phyloP scores from a whole-genome alignment of 2,888 invertebrate genomes.

The Corbicula japonica region DNA sequence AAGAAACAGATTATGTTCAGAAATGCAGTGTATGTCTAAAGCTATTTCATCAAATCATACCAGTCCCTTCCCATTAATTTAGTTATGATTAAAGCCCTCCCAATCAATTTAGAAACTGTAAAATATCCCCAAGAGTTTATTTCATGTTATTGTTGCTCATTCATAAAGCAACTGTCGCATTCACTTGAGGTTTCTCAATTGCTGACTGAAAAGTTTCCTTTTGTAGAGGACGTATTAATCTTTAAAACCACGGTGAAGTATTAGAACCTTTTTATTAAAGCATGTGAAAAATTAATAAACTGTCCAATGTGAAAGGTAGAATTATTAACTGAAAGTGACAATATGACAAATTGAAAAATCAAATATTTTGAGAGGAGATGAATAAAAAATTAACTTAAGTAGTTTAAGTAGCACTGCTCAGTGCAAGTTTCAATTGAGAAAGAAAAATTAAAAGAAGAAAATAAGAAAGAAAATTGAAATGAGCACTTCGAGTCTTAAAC shows the following conservation, averaged over 20 bases:
- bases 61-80: too few species aligned
- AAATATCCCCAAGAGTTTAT: conserved; percentile 21
- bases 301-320: conserved; percentile 36
- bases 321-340: conserved; percentile 35
- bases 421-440: too few species aligned
- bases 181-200: conserved; percentile 16
- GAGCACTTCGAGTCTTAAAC: conserved; percentile 18
- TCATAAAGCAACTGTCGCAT: conserved; percentile 23
- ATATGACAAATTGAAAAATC: conserved; percentile 26
- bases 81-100: too few species aligned
- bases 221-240: conserved; percentile 21
- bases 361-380: conserved; percentile 26
- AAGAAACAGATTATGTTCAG: too few species aligned
- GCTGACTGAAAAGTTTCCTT: conserved; percentile 15
- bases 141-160: conserved; percentile 14
- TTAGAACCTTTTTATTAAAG: conserved; percentile 39
- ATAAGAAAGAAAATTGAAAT: conserved; percentile 40
- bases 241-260: conserved; percentile 17
- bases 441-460: too few species aligned
- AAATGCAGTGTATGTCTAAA: too few species aligned
- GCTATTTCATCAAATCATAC: too few species aligned
- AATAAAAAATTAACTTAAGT: conserved; percentile 36
- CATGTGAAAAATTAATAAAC: conserved; percentile 68
- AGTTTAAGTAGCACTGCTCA: too few species aligned
- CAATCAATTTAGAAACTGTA: too few species aligned